phyloP scores from a whole-genome alignment of 2,113 vertebrate species.

The Pyrgilauda ruficollis region DNA sequence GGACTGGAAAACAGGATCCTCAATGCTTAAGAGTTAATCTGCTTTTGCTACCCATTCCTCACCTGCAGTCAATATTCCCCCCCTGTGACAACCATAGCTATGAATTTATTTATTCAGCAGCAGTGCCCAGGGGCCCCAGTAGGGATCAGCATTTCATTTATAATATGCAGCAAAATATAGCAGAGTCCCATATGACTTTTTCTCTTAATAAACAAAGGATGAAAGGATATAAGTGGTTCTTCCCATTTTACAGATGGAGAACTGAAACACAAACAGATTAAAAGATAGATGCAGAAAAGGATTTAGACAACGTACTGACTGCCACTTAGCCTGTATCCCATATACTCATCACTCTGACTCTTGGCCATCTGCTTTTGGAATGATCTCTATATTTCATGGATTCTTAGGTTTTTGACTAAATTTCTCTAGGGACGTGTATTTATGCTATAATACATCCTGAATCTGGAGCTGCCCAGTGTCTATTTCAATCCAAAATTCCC shows the following conservation, averaged over 20 bases:
- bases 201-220: slow-evolving; percentile 18
- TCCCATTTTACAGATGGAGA: not conserved
- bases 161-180: not conserved
- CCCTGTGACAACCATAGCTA: not conserved
- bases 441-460: not conserved
- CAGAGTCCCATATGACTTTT: not conserved
- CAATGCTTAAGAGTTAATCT: slow-evolving; percentile 48
- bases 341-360: not conserved
- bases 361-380: not conserved
- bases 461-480: not conserved
- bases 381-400: not conserved
- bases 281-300: not conserved
- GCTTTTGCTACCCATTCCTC: slow-evolving; percentile 32
- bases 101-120: slow-evolving; percentile 28
- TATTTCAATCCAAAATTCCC: not conserved
- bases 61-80: slow-evolving; percentile 41
- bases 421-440: not conserved
- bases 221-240: not conserved
- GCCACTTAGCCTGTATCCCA: not conserved
- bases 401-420: not conserved
- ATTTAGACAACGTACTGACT: not conserved
- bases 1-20: slow-evolving; percentile 48
- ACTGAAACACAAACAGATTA: not conserved
- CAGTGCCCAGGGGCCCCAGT: not conserved
- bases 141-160: slow-evolving; percentile 36